phyloP scores from a whole-genome alignment of 2,113 vertebrate genomes.

The Rhinogobius similis region DNA sequence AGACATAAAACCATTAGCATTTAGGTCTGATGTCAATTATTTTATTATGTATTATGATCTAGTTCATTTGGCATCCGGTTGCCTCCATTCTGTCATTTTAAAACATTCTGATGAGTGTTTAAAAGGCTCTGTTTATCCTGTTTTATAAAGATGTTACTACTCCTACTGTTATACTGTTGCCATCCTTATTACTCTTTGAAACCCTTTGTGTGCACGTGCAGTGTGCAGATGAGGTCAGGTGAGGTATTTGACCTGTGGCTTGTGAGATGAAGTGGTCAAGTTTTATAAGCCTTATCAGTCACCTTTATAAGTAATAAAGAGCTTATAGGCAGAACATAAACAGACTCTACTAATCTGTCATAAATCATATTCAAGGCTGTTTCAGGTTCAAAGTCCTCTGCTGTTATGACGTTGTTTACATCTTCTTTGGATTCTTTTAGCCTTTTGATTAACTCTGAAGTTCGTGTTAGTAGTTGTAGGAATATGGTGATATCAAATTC shows the following conservation, averaged over 20 bases:
- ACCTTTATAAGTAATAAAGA: background rate
- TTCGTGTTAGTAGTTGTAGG: background rate
- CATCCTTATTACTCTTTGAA: background rate
- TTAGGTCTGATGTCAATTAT: too few species aligned
- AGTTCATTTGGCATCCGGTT: too few species aligned
- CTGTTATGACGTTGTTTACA: background rate
- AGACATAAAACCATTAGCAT: too few species aligned
- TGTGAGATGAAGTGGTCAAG: background rate
- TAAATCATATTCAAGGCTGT: background rate
- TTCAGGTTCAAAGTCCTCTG: background rate
- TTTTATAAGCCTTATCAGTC: background rate
- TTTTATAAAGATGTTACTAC: too few species aligned
- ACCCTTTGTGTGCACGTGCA: background rate
- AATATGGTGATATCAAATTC: too few species aligned
- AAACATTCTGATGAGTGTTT: too few species aligned
- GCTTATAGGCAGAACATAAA: background rate
- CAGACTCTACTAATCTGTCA: background rate
- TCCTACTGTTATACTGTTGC: too few species aligned
- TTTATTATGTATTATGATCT: too few species aligned
- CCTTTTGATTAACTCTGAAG: background rate
- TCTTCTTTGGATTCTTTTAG: background rate
- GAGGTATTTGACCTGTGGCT: background rate
- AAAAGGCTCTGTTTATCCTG: too few species aligned
- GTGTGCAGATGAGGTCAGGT: background rate
- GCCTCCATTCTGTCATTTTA: too few species aligned